Percentiles rank a stretch among this genome's conserved stretches.
These are phyloP conservation scores for Leptosomus discolor DNA, from an alignment of 2,113 vertebrate genomes.

Conservation along the genomic window DNA sequence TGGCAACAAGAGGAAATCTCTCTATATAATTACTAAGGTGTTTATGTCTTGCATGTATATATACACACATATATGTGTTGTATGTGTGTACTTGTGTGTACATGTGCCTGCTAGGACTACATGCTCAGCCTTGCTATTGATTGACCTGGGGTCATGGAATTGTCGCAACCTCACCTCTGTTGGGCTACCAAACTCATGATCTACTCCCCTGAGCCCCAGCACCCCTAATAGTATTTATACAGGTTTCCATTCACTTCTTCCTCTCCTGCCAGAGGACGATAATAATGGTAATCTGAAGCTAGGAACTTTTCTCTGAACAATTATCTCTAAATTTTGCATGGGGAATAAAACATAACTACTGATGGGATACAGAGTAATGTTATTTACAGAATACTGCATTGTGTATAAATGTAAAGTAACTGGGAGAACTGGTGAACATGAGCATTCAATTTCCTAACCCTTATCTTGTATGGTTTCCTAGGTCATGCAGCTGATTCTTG, in stretches of 20 bases:
- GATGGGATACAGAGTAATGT: not conserved
- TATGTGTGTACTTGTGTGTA: not conserved
- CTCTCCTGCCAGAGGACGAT: not conserved
- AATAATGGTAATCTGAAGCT: not conserved
- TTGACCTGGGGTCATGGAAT: not conserved
- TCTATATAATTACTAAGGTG: no score
- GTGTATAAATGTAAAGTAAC: not conserved
- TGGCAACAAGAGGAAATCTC: not conserved
- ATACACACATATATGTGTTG: accelerated
- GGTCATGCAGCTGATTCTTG: not conserved
- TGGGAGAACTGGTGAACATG: not conserved
- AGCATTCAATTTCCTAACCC: not conserved
- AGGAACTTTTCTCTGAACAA: not conserved
- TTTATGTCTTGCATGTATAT: no score
- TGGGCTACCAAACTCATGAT: not conserved
- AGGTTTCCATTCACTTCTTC: not conserved
- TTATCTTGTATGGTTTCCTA: not conserved
- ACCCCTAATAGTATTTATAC: not conserved
- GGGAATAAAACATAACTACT: not conserved
- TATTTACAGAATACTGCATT: not conserved
- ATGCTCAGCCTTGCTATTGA: not conserved
- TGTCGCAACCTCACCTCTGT: not conserved
- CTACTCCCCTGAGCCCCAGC: accelerated
- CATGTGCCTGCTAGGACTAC: not conserved
- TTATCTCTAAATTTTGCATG: not conserved